A percentile compares a stretch with the other conserved stretches of the same genome.
Evolutionary conservation across 2,797 vertebrate genomes (phyloP).

Genomic region (Sebastes minor): DNA sequence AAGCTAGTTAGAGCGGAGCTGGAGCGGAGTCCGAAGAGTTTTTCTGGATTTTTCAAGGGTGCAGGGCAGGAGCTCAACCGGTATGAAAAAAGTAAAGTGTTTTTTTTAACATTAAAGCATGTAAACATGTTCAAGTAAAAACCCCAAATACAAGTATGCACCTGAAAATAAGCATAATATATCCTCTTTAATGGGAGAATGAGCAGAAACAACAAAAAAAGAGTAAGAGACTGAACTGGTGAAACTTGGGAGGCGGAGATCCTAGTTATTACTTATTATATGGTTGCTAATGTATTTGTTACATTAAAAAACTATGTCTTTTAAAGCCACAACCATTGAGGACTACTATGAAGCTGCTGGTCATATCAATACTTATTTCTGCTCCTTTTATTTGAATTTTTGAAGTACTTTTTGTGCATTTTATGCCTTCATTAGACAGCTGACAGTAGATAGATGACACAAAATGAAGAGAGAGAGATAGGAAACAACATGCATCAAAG

Average conservation of each 20-base stretch:
- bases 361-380: background rate
- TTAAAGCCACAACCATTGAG: background rate
- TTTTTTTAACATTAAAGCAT: too few species aligned
- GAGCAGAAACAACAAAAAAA: background rate
- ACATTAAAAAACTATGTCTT: background rate
- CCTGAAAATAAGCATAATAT: too few species aligned
- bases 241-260: background rate
- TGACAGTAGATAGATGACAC: background rate
- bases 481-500: background rate
- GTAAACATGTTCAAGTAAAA: too few species aligned
- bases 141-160: too few species aligned
- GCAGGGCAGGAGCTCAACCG: accelerated
- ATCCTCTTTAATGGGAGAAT: background rate
- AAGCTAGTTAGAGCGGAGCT: too few species aligned
- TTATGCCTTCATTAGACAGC: background rate
- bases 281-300: background rate
- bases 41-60: too few species aligned
- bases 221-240: background rate
- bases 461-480: background rate
- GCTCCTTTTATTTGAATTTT: background rate
- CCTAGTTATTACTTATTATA: background rate
- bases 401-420: background rate
- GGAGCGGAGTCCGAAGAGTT: too few species aligned
- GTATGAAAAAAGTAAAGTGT: too few species aligned
- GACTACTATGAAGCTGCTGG: background rate